Percentiles rank a stretch among this genome's conserved stretches.
phyloP scores from a whole-genome alignment of 2,113 vertebrate genomes.

The Mormyrus lacerda region DNA sequence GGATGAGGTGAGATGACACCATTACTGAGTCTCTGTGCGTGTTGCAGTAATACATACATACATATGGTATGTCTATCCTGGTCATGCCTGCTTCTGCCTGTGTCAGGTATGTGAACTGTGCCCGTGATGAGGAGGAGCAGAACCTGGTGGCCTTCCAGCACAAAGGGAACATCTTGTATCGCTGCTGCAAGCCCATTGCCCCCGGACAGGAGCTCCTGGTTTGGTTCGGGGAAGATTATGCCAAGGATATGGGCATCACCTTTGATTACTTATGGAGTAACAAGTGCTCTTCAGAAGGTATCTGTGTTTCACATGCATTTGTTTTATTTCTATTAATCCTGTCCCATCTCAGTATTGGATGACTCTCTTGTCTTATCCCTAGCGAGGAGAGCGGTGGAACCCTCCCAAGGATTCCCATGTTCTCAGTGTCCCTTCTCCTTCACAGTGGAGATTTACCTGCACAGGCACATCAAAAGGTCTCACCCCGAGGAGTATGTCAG shows the following conservation, averaged over 20 bases:
- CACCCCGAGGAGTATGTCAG: too few relatives aligned
- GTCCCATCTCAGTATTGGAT: too few relatives aligned
- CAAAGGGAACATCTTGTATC: not conserved
- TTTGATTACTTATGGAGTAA: slow-evolving; percentile 17
- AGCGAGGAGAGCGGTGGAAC: not conserved
- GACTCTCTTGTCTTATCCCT: too few relatives aligned
- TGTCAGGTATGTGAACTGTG: not conserved
- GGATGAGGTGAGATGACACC: slow-evolving; percentile 51
- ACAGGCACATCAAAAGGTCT: not conserved
- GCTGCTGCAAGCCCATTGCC: too few relatives aligned
- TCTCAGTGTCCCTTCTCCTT: not conserved
- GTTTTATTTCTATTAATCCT: too few relatives aligned
- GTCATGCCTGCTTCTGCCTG: not conserved
- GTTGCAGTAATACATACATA: not conserved
- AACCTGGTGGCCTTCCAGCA: slow-evolving; percentile 9
- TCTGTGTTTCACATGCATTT: too few relatives aligned
- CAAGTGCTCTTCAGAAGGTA: slow-evolving; percentile 23
- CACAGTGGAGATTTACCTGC: not conserved
- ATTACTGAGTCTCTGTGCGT: not conserved
- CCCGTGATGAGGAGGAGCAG: not conserved
- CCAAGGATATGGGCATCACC: too few relatives aligned
- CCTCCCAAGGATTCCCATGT: not conserved
- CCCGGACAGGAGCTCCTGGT: too few relatives aligned
- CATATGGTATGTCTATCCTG: not conserved
- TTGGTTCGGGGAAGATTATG: too few relatives aligned